phyloP scores from a whole-genome alignment of 2,888 invertebrate species.

The Idaea biselata region DNA sequence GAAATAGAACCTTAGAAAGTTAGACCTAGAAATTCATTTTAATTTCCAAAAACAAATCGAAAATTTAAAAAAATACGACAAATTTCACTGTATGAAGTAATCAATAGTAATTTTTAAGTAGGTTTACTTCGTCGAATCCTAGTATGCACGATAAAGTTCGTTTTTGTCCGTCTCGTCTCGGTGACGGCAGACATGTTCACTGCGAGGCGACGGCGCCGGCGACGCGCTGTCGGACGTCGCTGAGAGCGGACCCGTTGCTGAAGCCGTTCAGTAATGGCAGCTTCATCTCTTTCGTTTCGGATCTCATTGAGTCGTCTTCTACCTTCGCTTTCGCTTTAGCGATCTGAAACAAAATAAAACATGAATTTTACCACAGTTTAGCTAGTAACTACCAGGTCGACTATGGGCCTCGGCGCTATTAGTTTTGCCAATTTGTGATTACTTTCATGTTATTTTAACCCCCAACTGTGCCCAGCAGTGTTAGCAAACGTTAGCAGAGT shows the following conservation, averaged over 20 bases:
- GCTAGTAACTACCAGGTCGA: no score
- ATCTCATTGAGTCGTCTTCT: slow-evolving; percentile 44
- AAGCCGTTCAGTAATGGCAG: slow-evolving; percentile 68
- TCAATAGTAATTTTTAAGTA: no score
- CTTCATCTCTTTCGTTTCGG: slow-evolving; percentile 61
- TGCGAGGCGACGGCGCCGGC: slow-evolving; percentile 74
- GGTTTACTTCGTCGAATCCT: slow-evolving; percentile 20
- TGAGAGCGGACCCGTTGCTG: slow-evolving; percentile 62
- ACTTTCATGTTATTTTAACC: no score
- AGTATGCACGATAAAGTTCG: slow-evolving; percentile 30
- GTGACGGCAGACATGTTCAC: slow-evolving; percentile 37
- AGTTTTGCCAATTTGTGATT: no score
- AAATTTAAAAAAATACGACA: no score
- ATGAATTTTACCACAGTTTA: neutral
- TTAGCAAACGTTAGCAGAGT: no score
- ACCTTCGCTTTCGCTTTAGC: slow-evolving; percentile 50
- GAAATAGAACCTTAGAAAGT: no score
- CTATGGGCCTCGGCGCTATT: no score
- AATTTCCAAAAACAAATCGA: no score
- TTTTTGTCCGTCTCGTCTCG: slow-evolving; percentile 1
- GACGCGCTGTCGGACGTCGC: slow-evolving; percentile 69
- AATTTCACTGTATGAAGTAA: no score
- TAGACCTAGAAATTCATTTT: no score
- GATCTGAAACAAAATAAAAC: slow-evolving; percentile 28
- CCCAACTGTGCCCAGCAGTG: no score